Evolutionary conservation across 1,140 invertebrate genomes (phyloP), one percentile per base, ranked within the genome.

Genomic region (Panagrolaimus sp.): DNA sequence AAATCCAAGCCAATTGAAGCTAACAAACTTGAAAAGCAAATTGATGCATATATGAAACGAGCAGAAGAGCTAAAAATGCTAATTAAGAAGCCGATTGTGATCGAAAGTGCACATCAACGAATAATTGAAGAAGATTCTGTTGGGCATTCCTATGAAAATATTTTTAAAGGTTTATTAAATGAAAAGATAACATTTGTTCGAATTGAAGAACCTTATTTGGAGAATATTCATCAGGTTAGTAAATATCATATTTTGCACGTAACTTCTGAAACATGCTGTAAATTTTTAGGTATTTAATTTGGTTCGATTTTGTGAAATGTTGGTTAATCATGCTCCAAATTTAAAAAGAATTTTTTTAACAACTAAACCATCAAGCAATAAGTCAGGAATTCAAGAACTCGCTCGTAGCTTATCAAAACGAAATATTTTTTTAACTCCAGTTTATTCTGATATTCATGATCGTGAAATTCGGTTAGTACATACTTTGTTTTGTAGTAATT

Each of bases 271-370:
- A 17, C 28, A 12, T 58, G 15, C 14, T 26, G 17, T 58, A 12
- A 24, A 21, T 52, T 58, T 58, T 58, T 17, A 58, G 52, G 3
- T 58, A 4, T 28, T 26, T 26, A 58, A 58, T 21, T 28, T 58
- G 15, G n/a, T 58, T 4, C 52, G 52, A 8, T 58, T 58, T 58
- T 58, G 52, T 58, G 52, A 58, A 28, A 58, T 58, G 52, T n/a
- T 58, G 1, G 52, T 58, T 58, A 21, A 28, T 58, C 52, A 28
- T n/a, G 52, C 52, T 3, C 52, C 52, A 26, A 8, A 21, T 3
- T 28, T 58, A 6, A 21, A 28, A 58, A 58, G 10, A 21, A 58
- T 58, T 2, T 26, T 26, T 21, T 12, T 58, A 12, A 21, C 28
- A 12, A 58, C 52, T n/a, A 58, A 58, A 21, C 21, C 21, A 21